Base-by-base conservation (phyloP, 2,888 invertebrate genomes). In the Sisyra terminalis region DNA sequence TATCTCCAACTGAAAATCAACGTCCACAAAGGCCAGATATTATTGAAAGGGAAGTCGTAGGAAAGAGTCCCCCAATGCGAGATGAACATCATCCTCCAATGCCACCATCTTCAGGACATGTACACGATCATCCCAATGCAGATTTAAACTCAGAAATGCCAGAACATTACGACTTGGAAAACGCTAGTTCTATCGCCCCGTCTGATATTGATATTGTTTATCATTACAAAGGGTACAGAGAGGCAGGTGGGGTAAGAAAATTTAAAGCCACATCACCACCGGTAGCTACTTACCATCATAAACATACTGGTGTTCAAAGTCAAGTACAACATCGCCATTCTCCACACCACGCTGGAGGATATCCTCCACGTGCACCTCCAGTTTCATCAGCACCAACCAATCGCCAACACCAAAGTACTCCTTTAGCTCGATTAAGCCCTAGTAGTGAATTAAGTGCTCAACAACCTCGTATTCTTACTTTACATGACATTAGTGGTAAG, bases 181-280 rank as follows among this genome's bases (percentile, higher is more conserved):
- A 94, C 62, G 93, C 94, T 2, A 93, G 92, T 59, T 93, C 92
- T 0, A 94, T 96, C 50, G 96, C 96, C 1, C 94, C 96, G 0
- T 93, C 93, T 2, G 96, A 96, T 57, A 93, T 93, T 49, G 94
- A 96, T 57, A 88, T 96, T 48, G 89, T 92, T 9, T 90, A 90
- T 55, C 94, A 96, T 59, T 96, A 96, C 58, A 92, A 93, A 66
- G 89, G 85, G 9, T 93, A 88, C 59, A 71, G 93, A 17, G 89
- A 92, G 64, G 80, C 77, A 38, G 77, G 75, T 2, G 87, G 87
- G 1, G 76, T 83, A 46, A 69, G 88, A 36, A 89, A 88, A 60
- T 89, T 89, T 57, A 89, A 88, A 63, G 81, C 86, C 2, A 85
- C 85, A 3, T 84, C 86, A 3, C 85, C 87, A 1, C 82, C 82